Base-by-base conservation (phyloP, 2,888 invertebrate genomes). In the Thyatira batis region DNA sequence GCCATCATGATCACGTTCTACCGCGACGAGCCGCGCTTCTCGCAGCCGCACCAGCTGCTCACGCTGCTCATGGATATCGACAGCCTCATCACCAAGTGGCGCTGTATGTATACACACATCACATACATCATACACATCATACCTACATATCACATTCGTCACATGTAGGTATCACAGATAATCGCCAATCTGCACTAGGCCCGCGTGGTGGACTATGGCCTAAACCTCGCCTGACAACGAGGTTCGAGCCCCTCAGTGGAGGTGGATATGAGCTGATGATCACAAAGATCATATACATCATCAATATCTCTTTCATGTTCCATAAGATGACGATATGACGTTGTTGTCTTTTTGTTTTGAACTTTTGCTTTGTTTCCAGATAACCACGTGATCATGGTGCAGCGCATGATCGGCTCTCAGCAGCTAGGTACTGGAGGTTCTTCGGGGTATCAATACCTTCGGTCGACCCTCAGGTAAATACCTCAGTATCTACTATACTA, bases 1-100 rank as follows among this genome's bases (percentile, higher is more conserved):
- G 99, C 99, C 23, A 96, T 99, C 78, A 97, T 99, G 97, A 98
- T 99, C 54, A 98, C 97, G 0, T 96, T 99, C 82, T 99, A 99
- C 88, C 93, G 99, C 46, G 98, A 99, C 78, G 98, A 99, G 89
- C 98, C 99, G 0, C 94, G 99, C 48, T 99, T 99, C 92, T 98
- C 98, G 70, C 98, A 99, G 84, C 99, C 99, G 0, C 98, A 98
- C 90, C 99, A 99, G 86, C 94, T 99, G 60, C 93, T 99, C 11
- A 97, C 96, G 0, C 93, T 98, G 11, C 94, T 99, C 23, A 99
- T 99, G 97, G 99, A 99, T 79, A 98, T 99, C 51, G 99, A 99
- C 92, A 98, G 98, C 0, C 93, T 98, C 55, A 97, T 99, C 77
- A 99, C 98, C 43, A 99, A 99, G 89, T 99, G 99, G 99, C 94